These are phyloP conservation scores for Phortica magna DNA, from an alignment of 2,888 invertebrate genomes.

Conservation along the genomic window DNA sequence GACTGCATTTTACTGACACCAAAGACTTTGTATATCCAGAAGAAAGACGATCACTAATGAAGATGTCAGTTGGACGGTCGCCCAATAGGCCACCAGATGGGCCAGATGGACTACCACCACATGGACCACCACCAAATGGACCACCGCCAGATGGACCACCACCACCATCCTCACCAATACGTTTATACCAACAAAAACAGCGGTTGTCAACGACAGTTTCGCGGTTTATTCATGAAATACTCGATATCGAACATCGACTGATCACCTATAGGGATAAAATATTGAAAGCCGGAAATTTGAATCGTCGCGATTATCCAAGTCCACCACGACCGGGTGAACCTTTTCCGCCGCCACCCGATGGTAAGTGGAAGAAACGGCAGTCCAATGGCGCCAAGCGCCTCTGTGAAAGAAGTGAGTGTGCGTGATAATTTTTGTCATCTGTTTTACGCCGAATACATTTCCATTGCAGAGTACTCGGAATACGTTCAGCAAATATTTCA, in stretches of 20 bases:
- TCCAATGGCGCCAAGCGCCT: constrained; percentile 46
- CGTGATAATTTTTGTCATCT: neutral
- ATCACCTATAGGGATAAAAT: neutral
- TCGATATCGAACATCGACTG: constrained; percentile 49
- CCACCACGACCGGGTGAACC: constrained; percentile 53
- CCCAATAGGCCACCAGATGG: too few species aligned
- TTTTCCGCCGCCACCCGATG: constrained; percentile 56
- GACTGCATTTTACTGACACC: constrained; percentile 53
- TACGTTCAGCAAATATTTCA: constrained; percentile 71
- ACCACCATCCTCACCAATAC: neutral
- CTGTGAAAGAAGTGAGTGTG: constrained; percentile 66
- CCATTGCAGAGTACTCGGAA: constrained; percentile 70
- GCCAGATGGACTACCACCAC: too few species aligned
- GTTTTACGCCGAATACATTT: neutral
- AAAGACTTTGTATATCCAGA: constrained; percentile 53
- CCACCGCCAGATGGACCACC: neutral
- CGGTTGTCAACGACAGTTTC: neutral
- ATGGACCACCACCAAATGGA: constrained; percentile 1
- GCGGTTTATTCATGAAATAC: constrained; percentile 34
- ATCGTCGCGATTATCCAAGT: constrained; percentile 26
- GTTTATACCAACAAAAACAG: neutral
- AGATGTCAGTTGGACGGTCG: too few species aligned
- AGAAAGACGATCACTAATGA: neutral
- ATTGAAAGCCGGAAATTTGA: neutral
- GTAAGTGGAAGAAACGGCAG: constrained; percentile 39